Evolutionary conservation across 2,888 invertebrate genomes (phyloP).

Genomic region (Netelia inedita): DNA sequence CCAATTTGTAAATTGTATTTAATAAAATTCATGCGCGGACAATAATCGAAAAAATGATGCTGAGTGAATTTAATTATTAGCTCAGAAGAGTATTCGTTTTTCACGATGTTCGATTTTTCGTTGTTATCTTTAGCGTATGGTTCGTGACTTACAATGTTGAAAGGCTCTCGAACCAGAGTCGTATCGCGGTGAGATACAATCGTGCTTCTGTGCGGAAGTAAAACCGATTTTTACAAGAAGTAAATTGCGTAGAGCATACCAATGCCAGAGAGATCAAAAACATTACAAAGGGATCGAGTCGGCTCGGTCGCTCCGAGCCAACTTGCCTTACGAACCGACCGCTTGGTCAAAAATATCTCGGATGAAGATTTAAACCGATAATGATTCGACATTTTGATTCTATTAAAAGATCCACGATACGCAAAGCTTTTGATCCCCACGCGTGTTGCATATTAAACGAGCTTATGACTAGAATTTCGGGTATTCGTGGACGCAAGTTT

Average conservation of each 20-base stretch:
- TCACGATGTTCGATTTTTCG: too few species aligned
- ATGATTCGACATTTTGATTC: neutral
- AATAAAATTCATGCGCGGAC: too few species aligned
- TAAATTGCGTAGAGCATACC: neutral
- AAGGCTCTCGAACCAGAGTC: too few species aligned
- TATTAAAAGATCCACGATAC: neutral
- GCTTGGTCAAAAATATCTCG: constrained; percentile 3
- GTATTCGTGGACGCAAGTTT: neutral
- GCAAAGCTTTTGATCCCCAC: neutral
- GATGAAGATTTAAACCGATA: neutral
- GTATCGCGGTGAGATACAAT: too few species aligned
- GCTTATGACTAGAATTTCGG: neutral
- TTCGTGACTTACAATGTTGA: too few species aligned
- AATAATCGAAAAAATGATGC: too few species aligned
- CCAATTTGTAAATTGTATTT: too few species aligned
- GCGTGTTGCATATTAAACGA: neutral
- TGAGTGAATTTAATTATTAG: too few species aligned
- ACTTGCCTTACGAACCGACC: too few species aligned
- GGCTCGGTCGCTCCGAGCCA: neutral
- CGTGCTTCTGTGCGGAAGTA: too few species aligned
- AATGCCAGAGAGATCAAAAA: neutral
- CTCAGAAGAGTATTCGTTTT: too few species aligned
- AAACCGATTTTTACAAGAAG: neutral
- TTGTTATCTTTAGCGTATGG: too few species aligned
- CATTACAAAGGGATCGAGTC: neutral